Conservation (phyloP, 2,113 vertebrate species). For the Enhydra lutris region DNA sequence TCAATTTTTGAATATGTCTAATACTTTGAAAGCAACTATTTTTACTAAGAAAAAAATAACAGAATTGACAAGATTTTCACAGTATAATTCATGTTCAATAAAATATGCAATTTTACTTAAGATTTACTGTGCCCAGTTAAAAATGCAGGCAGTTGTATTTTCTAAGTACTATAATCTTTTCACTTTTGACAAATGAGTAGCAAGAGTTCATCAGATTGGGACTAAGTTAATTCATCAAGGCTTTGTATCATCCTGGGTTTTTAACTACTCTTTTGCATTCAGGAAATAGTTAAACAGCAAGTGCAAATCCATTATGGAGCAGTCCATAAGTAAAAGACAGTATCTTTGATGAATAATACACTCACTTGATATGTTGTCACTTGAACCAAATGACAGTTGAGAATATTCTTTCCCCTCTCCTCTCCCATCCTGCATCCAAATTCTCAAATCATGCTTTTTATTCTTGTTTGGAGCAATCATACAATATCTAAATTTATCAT, state of each 20-base stretch:
- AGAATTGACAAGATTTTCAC: neutral
- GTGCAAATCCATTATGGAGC: neutral
- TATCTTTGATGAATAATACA: neutral
- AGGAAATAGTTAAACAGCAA: neutral
- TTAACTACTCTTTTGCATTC: neutral
- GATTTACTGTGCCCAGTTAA: neutral
- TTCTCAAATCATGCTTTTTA: neutral
- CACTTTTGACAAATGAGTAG: neutral
- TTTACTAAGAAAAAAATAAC: neutral
- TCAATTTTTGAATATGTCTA: neutral
- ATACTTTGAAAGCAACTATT: neutral
- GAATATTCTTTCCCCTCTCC: neutral
- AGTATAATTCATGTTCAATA: conserved; percentile 37
- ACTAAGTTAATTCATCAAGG: neutral
- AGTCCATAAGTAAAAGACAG: neutral
- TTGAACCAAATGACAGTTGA: neutral
- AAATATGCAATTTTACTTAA: neutral
- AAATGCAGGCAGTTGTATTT: neutral
- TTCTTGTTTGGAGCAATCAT: neutral
- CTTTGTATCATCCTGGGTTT: neutral
- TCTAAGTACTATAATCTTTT: neutral
- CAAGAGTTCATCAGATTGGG: neutral
- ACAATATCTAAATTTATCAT: neutral
- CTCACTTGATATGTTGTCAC: neutral
- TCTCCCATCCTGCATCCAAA: neutral